Percentiles rank a stretch among this genome's conserved stretches.
Evolutionary conservation across 2,888 invertebrate species (phyloP).

Genomic region (Stegophylla sp.): DNA sequence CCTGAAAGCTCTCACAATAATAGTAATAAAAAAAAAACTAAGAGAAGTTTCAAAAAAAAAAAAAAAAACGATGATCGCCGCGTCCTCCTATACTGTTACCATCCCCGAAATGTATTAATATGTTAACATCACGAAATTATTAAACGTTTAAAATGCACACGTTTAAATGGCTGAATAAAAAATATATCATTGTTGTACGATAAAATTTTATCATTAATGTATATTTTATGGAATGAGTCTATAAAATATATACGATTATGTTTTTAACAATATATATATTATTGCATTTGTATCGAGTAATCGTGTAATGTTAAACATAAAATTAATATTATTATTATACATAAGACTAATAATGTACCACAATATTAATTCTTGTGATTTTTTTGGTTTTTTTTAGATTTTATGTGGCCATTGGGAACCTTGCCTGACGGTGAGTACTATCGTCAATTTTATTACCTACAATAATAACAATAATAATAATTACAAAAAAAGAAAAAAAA

Average conservation of each 20-base stretch:
- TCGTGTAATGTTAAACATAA: not conserved
- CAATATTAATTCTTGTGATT: slow-evolving; percentile 64
- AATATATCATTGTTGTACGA: not conserved
- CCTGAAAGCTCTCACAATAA: slow-evolving; percentile 47
- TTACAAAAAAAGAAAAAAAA: slow-evolving; percentile 22
- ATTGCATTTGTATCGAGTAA: slow-evolving; percentile 1
- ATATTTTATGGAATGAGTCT: not conserved
- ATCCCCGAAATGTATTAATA: slow-evolving; percentile 3
- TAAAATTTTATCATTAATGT: not conserved
- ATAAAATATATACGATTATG: not conserved
- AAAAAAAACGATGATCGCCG: slow-evolving; percentile 3
- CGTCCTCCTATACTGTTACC: not conserved
- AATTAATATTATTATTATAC: not conserved
- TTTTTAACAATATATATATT: not conserved
- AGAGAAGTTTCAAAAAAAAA: slow-evolving; percentile 10
- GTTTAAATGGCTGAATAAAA: slow-evolving; percentile 30
- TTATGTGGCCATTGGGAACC: slow-evolving; percentile 98
- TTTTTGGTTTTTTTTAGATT: slow-evolving; percentile 79
- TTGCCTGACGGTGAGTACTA: slow-evolving; percentile 90
- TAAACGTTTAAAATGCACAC: slow-evolving; percentile 41
- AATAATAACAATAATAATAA: not conserved
- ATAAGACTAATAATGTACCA: not conserved
- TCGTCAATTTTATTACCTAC: slow-evolving; percentile 55
- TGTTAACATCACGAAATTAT: not conserved
- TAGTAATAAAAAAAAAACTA: not conserved